phyloP scores from a whole-genome alignment of 2,888 invertebrate species.

The Ormyrus thymus region DNA sequence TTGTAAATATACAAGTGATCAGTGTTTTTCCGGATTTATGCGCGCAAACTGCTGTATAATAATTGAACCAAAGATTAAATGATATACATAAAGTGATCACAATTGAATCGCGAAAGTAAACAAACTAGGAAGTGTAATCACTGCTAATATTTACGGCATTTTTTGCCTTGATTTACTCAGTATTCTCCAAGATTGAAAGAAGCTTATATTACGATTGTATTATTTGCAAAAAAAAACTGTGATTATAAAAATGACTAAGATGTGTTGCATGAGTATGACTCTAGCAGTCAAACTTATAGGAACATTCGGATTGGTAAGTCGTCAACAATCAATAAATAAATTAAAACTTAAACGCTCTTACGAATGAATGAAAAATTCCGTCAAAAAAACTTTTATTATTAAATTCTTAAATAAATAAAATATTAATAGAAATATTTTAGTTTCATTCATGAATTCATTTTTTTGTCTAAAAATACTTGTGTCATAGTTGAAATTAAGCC shows the following conservation, averaged over 20 bases:
- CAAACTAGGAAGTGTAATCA: background rate
- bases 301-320: conserved; percentile 70
- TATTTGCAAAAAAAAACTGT: background rate
- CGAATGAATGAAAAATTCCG: background rate
- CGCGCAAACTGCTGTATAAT: background rate
- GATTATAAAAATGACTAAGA: conserved; percentile 37
- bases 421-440: no score
- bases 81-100: background rate
- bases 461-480: no score
- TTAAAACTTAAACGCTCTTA: background rate
- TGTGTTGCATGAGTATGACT: conserved; percentile 68
- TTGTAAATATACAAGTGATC: background rate
- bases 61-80: conserved; percentile 7
- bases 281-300: conserved; percentile 69
- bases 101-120: conserved; percentile 26
- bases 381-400: background rate
- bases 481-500: no score
- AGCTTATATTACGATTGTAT: no score
- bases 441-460: no score
- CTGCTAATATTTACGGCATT: conserved; percentile 34
- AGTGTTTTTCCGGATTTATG: background rate
- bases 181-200: background rate
- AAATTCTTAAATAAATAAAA: background rate
- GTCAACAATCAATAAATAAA: conserved; percentile 27
- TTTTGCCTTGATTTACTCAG: conserved; percentile 2